Evolutionary conservation across 2,113 vertebrate genomes (phyloP).

Genomic region (Gadus chalcogrammus): DNA sequence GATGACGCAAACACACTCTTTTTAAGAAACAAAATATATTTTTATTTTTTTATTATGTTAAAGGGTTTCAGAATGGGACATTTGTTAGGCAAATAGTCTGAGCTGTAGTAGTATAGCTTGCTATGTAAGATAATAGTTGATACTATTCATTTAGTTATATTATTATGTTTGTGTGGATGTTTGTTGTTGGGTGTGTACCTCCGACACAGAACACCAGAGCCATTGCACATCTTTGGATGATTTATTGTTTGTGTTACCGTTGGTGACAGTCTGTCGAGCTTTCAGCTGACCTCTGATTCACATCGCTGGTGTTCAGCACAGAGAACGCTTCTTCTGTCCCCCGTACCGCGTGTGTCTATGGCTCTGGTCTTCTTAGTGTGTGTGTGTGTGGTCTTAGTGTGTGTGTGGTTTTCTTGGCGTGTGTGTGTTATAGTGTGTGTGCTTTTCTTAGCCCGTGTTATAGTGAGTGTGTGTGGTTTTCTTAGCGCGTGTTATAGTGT

Average conservation of each 20-base stretch:
- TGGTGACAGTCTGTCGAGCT: no score
- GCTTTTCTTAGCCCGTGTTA: not conserved
- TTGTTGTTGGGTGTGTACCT: constrained; percentile 5
- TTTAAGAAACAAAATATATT: constrained; percentile 1
- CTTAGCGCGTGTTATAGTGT: not conserved
- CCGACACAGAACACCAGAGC: constrained; percentile 44
- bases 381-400: constrained; percentile 13
- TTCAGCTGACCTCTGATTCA: no score
- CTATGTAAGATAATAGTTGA: constrained; percentile 1
- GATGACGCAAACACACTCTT: constrained; percentile 9
- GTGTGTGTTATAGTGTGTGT: not conserved
- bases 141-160: constrained; percentile 1
- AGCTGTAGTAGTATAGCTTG: not conserved
- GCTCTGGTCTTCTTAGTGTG: constrained; percentile 44
- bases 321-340: not conserved
- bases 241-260: no score
- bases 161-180: constrained; percentile 16
- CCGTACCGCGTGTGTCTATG: constrained; percentile 20
- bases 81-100: not conserved
- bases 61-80: constrained; percentile 14
- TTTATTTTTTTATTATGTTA: not conserved
- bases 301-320: no score
- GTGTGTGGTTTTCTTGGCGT: constrained; percentile 8
- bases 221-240: constrained; percentile 33
- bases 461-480: constrained; percentile 11